Base-by-base conservation (phyloP, 2,113 vertebrate species). In the Hydrochoerus hydrochaeris region DNA sequence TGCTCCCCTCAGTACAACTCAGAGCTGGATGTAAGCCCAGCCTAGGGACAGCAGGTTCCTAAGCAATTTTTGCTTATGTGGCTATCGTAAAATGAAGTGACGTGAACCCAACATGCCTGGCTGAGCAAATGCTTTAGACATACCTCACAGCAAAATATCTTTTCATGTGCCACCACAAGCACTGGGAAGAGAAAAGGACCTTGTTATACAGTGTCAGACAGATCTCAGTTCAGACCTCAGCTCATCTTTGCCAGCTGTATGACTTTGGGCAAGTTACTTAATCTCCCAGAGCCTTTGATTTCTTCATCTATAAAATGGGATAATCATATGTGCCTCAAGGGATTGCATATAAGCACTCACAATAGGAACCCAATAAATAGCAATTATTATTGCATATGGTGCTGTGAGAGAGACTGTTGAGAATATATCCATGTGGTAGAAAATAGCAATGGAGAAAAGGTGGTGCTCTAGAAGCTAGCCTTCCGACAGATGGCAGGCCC, bases 11-110 rank as follows among this genome's bases (percentile, higher is more conserved):
- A 71, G 83, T 94, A 65, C 41, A 95, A 65, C 57, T 46, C 3
- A 16, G 69, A 93, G 94, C 80, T 97, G 95, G 97, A 97, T 90
- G 58, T 84, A 26, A 97, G 97, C 97, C 96, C 96, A 97, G 96
- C 44, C 75, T 8, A 3, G 87, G 96, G 96, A 97, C 75, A 82
- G 93, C 86, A 85, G 88, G 86, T 88, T 97, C 84, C 7, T 65
- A 86, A 96, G 89, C 91, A 94, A 94, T 94, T 96, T 96, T 81
- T 97, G 89, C 83, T 84, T 94, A 86, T 85, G 58, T 97, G 95
- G 83, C 86, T 58, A 5, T 82, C 63, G 86, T 91, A 92, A 97
- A 93, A 62, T 69, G 38, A 89, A 96, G 88, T 96, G 94, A 94
- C 3, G 0, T 65, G 90, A 95, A 10, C 41, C 84, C 32, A 82